These are phyloP conservation scores for Chionoecetes opilio DNA, from an alignment of 1,140 invertebrate species.

Conservation along the genomic window DNA sequence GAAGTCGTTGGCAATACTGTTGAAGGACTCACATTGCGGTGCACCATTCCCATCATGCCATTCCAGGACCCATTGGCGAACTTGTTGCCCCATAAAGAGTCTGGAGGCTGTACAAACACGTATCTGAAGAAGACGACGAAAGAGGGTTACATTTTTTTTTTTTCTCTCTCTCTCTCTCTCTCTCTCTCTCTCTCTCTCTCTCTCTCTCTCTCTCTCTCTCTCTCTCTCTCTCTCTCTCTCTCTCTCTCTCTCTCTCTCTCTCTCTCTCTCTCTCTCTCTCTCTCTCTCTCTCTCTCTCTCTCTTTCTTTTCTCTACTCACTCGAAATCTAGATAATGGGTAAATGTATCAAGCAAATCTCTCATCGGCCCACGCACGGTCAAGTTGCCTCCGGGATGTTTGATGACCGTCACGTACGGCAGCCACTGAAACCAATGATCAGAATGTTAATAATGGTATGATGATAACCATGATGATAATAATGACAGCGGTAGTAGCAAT, in stretches of 20 bases:
- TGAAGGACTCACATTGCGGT: slow-evolving; percentile 12
- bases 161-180: too few relatives aligned
- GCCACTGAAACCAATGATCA: background rate
- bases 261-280: background rate
- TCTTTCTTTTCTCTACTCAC: background rate
- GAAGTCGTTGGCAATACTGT: too few relatives aligned
- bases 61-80: slow-evolving; percentile 40
- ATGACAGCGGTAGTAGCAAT: too few relatives aligned
- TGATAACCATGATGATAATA: too few relatives aligned
- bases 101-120: background rate
- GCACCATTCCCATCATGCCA: slow-evolving; percentile 30
- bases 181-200: too few relatives aligned
- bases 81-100: slow-evolving; percentile 27
- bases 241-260: too few relatives aligned
- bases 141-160: background rate
- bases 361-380: background rate
- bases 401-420: background rate
- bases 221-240: too few relatives aligned
- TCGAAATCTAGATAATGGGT: background rate
- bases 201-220: too few relatives aligned
- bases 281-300: background rate
- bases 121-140: background rate
- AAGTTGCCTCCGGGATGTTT: background rate
- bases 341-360: background rate
- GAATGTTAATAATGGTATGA: too few relatives aligned